Conservation (phyloP, 2,888 invertebrate genomes). For the Cylloceria caligata region DNA sequence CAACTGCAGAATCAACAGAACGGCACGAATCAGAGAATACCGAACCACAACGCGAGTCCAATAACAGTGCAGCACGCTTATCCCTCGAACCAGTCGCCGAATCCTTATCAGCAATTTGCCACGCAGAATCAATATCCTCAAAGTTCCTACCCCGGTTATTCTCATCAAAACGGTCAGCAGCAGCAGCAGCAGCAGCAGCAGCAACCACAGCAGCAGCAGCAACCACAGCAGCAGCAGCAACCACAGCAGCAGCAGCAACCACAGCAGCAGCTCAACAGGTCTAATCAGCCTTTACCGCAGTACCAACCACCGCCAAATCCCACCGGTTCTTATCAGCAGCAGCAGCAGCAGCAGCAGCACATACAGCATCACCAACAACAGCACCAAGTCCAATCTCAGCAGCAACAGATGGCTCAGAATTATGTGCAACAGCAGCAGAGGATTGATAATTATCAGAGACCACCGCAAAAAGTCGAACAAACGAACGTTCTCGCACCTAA, state of each 20-base stretch:
- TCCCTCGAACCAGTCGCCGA: conserved; percentile 77
- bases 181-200: conserved; percentile 76
- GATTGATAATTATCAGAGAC: conserved; percentile 79
- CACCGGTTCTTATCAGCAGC: conserved; percentile 77
- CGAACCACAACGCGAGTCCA: conserved; percentile 80
- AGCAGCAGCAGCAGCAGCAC: conserved; percentile 70
- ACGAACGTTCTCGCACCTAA: conserved; percentile 79
- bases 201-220: conserved; percentile 75
- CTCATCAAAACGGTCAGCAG: conserved; percentile 75
- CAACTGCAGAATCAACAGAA: conserved; percentile 77
- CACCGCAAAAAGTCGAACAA: conserved; percentile 84
- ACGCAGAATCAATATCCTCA: conserved; percentile 76
- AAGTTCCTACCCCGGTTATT: conserved; percentile 76
- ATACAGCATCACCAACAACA: conserved; percentile 80
- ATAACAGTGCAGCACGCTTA: conserved; percentile 81
- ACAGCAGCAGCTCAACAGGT: conserved; percentile 74
- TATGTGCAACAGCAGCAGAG: conserved; percentile 75
- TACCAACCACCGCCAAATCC: conserved; percentile 84
- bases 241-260: conserved; percentile 73
- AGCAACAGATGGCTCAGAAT: conserved; percentile 70
- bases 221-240: conserved; percentile 77
- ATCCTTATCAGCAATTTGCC: conserved; percentile 76
- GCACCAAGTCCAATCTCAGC: conserved; percentile 64
- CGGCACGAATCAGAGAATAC: conserved; percentile 76
- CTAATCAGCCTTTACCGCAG: conserved; percentile 82